These are phyloP conservation scores for Antechinus flavipes DNA, from an alignment of 2,113 vertebrate genomes.

Conservation along the genomic window DNA sequence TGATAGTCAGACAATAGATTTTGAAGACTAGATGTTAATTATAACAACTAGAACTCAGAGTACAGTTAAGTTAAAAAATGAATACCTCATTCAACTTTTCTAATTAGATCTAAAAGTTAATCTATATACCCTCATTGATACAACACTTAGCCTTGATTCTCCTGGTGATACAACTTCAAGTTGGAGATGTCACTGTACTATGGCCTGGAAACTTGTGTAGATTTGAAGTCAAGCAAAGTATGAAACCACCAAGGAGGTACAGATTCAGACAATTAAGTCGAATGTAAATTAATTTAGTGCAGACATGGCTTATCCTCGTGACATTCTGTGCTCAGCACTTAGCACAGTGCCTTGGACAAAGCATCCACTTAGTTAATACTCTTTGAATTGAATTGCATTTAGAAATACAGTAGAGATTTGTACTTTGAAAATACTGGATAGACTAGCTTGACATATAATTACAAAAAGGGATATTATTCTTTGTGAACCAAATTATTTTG, in stretches of 20 bases:
- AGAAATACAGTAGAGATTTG: not conserved
- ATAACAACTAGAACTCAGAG: not conserved
- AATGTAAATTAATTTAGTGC: not conserved
- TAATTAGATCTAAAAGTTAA: not conserved
- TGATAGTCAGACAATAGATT: not conserved
- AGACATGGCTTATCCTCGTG: not conserved
- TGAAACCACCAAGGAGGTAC: not conserved
- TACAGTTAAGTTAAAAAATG: not conserved
- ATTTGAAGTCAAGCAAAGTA: not conserved
- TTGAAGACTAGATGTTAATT: not conserved
- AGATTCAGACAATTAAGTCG: not conserved
- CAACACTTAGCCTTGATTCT: not conserved
- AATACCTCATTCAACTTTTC: not conserved
- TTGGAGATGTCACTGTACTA: not conserved
- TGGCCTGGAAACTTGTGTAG: not conserved
- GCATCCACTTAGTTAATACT: not conserved
- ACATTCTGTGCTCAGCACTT: not conserved
- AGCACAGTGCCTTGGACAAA: not conserved
- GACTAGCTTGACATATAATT: not conserved
- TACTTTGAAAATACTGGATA: not conserved
- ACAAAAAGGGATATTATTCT: not conserved
- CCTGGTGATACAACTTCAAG: not conserved
- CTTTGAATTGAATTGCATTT: not conserved
- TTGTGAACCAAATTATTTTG: not conserved
- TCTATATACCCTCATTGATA: not conserved